phyloP scores from a whole-genome alignment of 2,113 vertebrate species.

The Blennius ocellaris region DNA sequence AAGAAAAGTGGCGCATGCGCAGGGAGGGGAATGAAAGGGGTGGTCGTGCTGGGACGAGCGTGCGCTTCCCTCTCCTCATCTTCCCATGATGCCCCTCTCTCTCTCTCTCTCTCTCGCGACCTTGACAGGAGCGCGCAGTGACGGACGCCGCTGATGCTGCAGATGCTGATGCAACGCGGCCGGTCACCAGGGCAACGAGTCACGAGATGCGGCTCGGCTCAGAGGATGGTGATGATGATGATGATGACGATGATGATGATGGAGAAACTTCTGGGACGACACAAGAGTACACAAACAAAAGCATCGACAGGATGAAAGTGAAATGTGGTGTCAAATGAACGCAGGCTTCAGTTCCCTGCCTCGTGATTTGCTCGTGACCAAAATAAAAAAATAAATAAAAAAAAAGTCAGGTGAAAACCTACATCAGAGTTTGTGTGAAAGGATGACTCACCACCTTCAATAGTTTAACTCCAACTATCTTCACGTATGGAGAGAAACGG shows the following conservation, averaged over 20 bases:
- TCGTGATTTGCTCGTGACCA: neutral
- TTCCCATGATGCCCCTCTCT: conserved; percentile 65
- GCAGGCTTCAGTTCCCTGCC: neutral
- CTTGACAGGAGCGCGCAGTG: conserved; percentile 65
- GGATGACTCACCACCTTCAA: neutral
- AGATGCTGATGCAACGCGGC: conserved; percentile 63
- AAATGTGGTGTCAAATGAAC: neutral
- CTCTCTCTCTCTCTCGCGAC: conserved; percentile 59
- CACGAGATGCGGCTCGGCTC: neutral
- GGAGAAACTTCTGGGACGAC: too few species aligned
- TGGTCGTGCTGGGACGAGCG: neutral
- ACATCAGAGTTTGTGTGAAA: neutral
- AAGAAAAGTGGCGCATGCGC: conserved; percentile 27
- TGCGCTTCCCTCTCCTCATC: conserved; percentile 1
- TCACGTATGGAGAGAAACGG: too few species aligned
- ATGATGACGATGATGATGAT: too few species aligned
- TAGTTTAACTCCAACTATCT: neutral
- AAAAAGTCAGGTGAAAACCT: conserved; percentile 8
- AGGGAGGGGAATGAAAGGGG: too few species aligned
- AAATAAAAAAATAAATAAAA: neutral
- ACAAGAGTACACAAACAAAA: too few species aligned
- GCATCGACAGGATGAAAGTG: too few species aligned
- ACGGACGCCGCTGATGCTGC: conserved; percentile 46
- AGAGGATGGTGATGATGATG: too few species aligned
- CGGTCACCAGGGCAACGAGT: conserved; percentile 39